phyloP scores from a whole-genome alignment of 2,888 invertebrate species.

The Eristalis tenax region DNA sequence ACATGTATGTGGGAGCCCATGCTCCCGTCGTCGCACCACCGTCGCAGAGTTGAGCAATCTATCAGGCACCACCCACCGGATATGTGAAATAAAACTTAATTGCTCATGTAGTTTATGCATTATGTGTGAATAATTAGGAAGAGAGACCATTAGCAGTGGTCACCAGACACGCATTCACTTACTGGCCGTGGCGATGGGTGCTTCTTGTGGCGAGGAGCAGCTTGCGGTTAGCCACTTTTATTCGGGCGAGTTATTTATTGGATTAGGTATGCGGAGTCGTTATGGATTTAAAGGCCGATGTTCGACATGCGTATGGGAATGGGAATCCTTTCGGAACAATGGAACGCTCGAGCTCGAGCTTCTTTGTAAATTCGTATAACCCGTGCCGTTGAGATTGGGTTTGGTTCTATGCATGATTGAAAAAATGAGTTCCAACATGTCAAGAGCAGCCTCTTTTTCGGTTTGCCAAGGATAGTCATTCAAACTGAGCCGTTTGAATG shows the following conservation, averaged over 20 bases:
- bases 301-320: not conserved
- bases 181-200: not conserved
- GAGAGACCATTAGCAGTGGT: slow-evolving; percentile 11
- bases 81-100: slow-evolving; percentile 55
- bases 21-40: not conserved
- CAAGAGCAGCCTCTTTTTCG: no score
- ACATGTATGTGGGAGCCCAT: not conserved
- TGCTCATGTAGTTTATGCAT: slow-evolving; percentile 31
- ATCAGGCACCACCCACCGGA: slow-evolving; percentile 46
- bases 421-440: no score
- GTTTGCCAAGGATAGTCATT: no score
- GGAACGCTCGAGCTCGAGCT: not conserved
- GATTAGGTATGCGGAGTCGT: not conserved
- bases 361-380: not conserved
- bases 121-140: slow-evolving; percentile 38
- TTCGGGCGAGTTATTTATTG: not conserved
- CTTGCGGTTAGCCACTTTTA: not conserved
- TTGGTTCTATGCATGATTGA: not conserved
- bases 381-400: no score
- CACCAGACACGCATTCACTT: not conserved
- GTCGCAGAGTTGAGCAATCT: slow-evolving; percentile 1
- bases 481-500: no score
- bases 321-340: not conserved
- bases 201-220: not conserved
- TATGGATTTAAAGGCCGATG: not conserved